Conservation (phyloP, 2,797 vertebrate species). For the Myripristis jacobus region DNA sequence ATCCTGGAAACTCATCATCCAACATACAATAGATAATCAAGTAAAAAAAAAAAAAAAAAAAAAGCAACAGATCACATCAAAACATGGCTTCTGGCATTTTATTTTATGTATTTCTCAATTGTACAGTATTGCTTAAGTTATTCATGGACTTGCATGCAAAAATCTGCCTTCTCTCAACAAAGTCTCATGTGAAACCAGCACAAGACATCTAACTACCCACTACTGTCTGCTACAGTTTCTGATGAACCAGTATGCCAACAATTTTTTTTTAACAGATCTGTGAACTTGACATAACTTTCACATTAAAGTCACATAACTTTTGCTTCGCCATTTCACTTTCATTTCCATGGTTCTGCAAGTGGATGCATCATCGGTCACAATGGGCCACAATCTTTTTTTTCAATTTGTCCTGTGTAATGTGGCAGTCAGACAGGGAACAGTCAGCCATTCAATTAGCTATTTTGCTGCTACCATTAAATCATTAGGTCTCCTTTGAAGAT, state of each 20-base stretch:
- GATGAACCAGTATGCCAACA: constrained; percentile 20
- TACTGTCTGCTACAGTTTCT: constrained; percentile 65
- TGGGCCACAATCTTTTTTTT: constrained; percentile 16
- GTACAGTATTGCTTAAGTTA: constrained; percentile 81
- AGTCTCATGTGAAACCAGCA: constrained; percentile 85
- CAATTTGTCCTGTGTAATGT: constrained; percentile 12
- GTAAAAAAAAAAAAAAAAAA: constrained; percentile 37
- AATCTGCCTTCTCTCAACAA: constrained; percentile 72
- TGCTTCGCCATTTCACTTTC: constrained; percentile 27
- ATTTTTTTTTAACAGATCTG: constrained; percentile 43
- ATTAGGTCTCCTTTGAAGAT: constrained; percentile 21
- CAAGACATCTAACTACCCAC: constrained; percentile 82
- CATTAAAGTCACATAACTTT: constrained; percentile 50
- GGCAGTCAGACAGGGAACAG: constrained; percentile 12
- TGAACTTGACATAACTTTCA: constrained; percentile 23
- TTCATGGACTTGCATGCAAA: constrained; percentile 86
- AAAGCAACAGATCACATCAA: constrained; percentile 8
- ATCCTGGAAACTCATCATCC: not conserved
- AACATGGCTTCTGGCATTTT: constrained; percentile 62
- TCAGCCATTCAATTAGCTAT: constrained; percentile 9
- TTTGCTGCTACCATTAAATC: constrained; percentile 22
- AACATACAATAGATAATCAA: not conserved
- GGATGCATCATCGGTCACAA: constrained; percentile 27
- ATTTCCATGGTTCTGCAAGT: constrained; percentile 30
- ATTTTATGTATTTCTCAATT: constrained; percentile 86